Evolutionary conservation across 2,888 invertebrate species (phyloP).

Genomic region (Meteorus cinctellus): DNA sequence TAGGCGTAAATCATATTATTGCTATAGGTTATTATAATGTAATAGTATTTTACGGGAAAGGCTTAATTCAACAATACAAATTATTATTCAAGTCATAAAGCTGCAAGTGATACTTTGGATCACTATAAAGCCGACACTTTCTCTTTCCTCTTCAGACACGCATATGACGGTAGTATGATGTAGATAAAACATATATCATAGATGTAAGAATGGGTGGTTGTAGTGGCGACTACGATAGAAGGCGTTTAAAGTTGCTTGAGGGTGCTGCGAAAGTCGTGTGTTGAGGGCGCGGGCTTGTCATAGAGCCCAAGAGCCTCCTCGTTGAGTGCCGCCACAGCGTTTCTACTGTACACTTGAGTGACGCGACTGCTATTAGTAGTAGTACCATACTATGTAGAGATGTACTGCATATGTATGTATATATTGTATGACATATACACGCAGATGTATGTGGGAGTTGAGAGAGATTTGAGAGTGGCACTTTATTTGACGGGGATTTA

Average conservation of each 20-base stretch:
- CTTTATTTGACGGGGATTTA: neutral
- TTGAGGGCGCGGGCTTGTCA: conserved; percentile 33
- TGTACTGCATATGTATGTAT: neutral
- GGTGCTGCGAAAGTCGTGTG: conserved; percentile 44
- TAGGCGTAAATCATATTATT: too few species aligned
- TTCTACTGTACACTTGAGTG: conserved; percentile 60
- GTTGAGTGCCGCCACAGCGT: conserved; percentile 63
- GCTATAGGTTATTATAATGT: too few species aligned
- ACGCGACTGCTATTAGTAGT: conserved; percentile 48
- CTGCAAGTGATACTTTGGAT: too few species aligned
- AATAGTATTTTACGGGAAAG: too few species aligned
- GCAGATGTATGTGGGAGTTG: neutral
- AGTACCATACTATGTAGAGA: conserved; percentile 8
- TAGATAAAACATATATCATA: conserved; percentile 1
- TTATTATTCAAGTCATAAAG: too few species aligned
- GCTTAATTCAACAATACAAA: too few species aligned
- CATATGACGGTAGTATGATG: neutral
- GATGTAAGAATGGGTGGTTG: neutral
- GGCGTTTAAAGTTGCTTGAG: conserved; percentile 52
- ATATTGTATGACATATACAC: neutral
- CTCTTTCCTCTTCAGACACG: too few species aligned
- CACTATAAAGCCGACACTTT: too few species aligned
- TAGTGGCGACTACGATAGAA: conserved; percentile 57
- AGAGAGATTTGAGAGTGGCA: neutral
- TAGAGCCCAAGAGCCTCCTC: conserved; percentile 30